Conservation (phyloP, 2,888 invertebrate species). For the Odontocerum albicorne region DNA sequence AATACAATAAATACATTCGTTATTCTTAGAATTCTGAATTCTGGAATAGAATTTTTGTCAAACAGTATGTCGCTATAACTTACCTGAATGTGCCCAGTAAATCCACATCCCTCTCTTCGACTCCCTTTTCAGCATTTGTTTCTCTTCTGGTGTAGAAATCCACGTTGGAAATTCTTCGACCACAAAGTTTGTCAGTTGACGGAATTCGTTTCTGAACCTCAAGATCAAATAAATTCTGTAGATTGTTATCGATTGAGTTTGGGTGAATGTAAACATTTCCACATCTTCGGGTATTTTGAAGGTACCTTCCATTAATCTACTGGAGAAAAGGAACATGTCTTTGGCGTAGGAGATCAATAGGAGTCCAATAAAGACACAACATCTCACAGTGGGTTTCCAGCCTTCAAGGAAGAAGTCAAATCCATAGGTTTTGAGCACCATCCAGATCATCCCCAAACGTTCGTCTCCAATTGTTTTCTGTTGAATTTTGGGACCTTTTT, state of each 20-base stretch:
- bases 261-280: constrained; percentile 26
- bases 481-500: too few relatives aligned
- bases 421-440: constrained; percentile 20
- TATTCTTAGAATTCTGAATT: too few relatives aligned
- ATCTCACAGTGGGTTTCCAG: constrained; percentile 18
- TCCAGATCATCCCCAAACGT: constrained; percentile 16
- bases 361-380: neutral
- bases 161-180: constrained; percentile 27
- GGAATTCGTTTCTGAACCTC: constrained; percentile 13
- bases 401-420: constrained; percentile 18
- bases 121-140: constrained; percentile 6
- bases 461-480: constrained; percentile 4
- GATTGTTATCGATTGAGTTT: constrained; percentile 21
- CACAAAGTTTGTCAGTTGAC: constrained; percentile 11
- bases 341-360: constrained; percentile 12
- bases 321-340: constrained; percentile 13
- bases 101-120: constrained; percentile 25
- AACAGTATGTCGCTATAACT: neutral
- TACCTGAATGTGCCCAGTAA: constrained; percentile 19
- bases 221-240: constrained; percentile 28
- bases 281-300: constrained; percentile 23
- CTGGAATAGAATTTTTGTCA: too few relatives aligned
- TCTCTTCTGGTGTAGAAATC: constrained; percentile 13
- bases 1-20: too few relatives aligned
- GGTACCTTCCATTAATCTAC: constrained; percentile 9